phyloP scores from a whole-genome alignment of 2,113 vertebrate species.

The Elephantulus edwardii region DNA sequence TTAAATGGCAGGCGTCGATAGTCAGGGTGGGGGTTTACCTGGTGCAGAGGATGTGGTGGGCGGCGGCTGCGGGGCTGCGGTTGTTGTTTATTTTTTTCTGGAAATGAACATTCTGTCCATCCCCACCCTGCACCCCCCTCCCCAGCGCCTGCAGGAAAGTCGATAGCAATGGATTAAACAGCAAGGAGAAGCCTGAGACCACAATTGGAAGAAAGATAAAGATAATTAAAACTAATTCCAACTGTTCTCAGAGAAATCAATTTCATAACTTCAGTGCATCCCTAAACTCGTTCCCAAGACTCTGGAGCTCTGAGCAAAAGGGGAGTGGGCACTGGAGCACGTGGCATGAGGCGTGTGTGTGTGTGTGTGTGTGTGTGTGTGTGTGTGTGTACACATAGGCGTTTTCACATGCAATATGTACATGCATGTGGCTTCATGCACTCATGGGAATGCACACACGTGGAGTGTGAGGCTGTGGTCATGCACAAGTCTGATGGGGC shows the following conservation, averaged over 20 bases:
- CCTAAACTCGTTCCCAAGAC: conserved; percentile 56
- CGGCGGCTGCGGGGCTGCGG: neutral
- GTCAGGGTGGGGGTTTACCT: neutral
- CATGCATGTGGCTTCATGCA: too few species aligned
- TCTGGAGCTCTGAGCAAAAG: neutral
- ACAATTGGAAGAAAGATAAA: conserved; percentile 80
- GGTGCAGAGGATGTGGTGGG: neutral
- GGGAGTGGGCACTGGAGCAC: fast-evolving
- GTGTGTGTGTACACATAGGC: neutral
- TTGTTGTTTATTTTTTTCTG: conserved; percentile 53
- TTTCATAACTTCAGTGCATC: conserved; percentile 73
- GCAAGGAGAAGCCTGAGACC: conserved; percentile 61
- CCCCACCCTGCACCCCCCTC: neutral
- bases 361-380: fast-evolving
- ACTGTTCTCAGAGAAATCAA: conserved; percentile 78
- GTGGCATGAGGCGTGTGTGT: neutral
- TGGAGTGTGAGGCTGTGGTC: neutral
- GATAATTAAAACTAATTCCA: conserved; percentile 82
- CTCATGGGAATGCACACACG: neutral
- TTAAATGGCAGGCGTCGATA: too few species aligned
- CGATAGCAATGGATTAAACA: conserved; percentile 75
- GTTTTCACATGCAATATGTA: too few species aligned
- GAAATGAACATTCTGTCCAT: neutral
- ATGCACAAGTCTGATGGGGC: neutral
- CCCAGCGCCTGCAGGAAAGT: conserved; percentile 50